These are phyloP conservation scores for Steatocranus sp. DNA, from an alignment of 2,797 vertebrate species.

Conservation along the genomic window DNA sequence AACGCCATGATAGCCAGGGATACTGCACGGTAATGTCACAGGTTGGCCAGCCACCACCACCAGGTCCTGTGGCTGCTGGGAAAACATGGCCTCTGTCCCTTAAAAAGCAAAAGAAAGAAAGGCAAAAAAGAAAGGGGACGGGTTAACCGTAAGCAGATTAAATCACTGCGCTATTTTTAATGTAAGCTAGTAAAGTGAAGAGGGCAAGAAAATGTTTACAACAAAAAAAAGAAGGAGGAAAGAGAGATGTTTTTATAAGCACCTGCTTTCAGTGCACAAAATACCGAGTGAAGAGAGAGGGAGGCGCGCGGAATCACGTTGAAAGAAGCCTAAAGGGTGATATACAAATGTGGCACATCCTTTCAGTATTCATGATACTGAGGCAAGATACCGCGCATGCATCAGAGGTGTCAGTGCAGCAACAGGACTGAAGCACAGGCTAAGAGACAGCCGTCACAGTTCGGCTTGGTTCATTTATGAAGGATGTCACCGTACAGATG, in stretches of 20 bases:
- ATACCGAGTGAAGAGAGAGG: neutral
- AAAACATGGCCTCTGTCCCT: slow-evolving; percentile 88
- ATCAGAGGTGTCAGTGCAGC: slow-evolving; percentile 30
- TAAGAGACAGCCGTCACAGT: slow-evolving; percentile 54
- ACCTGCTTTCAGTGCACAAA: slow-evolving; percentile 3
- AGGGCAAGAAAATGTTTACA: neutral
- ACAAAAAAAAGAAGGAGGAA: neutral
- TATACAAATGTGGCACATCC: slow-evolving; percentile 28
- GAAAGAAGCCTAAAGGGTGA: slow-evolving; percentile 22
- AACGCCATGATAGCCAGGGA: slow-evolving; percentile 90
- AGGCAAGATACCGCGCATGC: slow-evolving; percentile 14
- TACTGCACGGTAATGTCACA: slow-evolving; percentile 89
- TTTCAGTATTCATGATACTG: slow-evolving; percentile 33
- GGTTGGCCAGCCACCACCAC: slow-evolving; percentile 94
- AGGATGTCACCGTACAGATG: slow-evolving; percentile 52
- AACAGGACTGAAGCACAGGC: slow-evolving; percentile 13
- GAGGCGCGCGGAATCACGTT: slow-evolving; percentile 1
- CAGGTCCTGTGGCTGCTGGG: slow-evolving; percentile 96
- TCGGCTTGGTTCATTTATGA: slow-evolving; percentile 59
- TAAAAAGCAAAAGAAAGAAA: neutral
- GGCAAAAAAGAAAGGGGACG: neutral
- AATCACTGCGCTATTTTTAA: neutral
- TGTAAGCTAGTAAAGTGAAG: neutral
- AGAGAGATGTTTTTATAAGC: neutral
- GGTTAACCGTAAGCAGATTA: neutral